phyloP scores from a whole-genome alignment of 1,140 invertebrate species.

The Akabosia matsudoensis region DNA sequence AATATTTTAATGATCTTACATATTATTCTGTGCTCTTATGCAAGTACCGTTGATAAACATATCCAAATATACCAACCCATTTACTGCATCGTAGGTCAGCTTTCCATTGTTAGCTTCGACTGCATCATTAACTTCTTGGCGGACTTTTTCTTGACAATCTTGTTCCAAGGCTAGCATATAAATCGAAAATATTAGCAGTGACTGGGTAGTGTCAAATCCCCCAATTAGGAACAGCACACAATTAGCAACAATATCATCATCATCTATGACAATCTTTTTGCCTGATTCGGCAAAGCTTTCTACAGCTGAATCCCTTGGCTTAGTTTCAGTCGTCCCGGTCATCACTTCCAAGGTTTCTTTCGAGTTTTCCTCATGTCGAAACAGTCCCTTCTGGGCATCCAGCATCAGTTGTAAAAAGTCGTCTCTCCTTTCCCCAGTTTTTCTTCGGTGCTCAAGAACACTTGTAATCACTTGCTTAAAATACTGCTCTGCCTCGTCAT shows the following conservation, averaged over 20 bases:
- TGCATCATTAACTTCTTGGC: slow-evolving; percentile 53
- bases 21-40: not conserved
- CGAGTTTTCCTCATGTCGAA: slow-evolving; percentile 30
- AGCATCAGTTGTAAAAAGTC: slow-evolving; percentile 54
- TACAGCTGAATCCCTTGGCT: not conserved
- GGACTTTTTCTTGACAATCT: slow-evolving; percentile 54
- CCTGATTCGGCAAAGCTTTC: not conserved
- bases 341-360: slow-evolving; percentile 53
- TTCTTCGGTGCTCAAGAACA: slow-evolving; percentile 18
- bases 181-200: slow-evolving; percentile 52
- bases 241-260: slow-evolving; percentile 55
- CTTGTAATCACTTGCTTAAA: slow-evolving; percentile 22
- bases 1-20: not conserved
- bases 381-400: slow-evolving; percentile 49
- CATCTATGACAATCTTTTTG: slow-evolving; percentile 47
- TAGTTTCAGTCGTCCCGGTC: slow-evolving; percentile 43
- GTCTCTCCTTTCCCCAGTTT: slow-evolving; percentile 25
- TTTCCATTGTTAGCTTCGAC: slow-evolving; percentile 47
- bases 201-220: slow-evolving; percentile 57
- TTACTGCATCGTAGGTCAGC: slow-evolving; percentile 51
- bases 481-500: slow-evolving; percentile 17
- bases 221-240: slow-evolving; percentile 57
- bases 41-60: slow-evolving; percentile 36
- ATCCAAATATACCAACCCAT: slow-evolving; percentile 52
- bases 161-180: slow-evolving; percentile 57